Base-by-base conservation (phyloP, 2,888 invertebrate species). In the Uloborus plumipes region DNA sequence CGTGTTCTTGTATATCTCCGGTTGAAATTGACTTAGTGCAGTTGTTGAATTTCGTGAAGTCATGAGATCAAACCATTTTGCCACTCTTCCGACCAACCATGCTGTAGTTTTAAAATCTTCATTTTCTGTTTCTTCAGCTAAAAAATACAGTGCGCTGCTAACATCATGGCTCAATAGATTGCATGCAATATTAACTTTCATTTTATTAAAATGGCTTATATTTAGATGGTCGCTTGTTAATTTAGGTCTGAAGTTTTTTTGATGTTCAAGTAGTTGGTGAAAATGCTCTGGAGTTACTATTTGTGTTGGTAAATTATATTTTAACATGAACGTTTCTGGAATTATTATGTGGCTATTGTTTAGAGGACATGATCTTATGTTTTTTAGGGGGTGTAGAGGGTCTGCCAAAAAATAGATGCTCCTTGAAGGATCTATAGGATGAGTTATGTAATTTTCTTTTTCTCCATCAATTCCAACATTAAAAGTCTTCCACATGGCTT, bases 111-210 rank as follows among this genome's bases (percentile, higher is more conserved):
- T 18, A 7, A 20, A 62, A 1, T 18, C 18, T 3, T 4, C 7
- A 1, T 62, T 31, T 1, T 13, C 16, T 6, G 16, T 16, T 22
- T 62, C 62, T 20, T 62, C 62, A 20, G 31, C 18, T 20, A 62
- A 15, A 62, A 62, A 62, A 1, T 31, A 0, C 16, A 62, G 16
- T 6, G 18, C 62, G 6, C 18, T 4, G 22, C 62, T 62, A 11
- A 62, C 62, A 62, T 62, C 62, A 62, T 62, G 62, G 13, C 62
- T 62, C n/a, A 62, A 15, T 20, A 62, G 9, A 15, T 55, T 55
- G 6, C n/a, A 18, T 9, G 55, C 16, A n/a, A 7, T 9, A 15
- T 9, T 18, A 11, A 39, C 9, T 39, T 39, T 39, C 39, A 39
- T 39, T 39, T 39, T 39, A 9, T 39, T 39, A 9, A 39, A 39